Conservation (phyloP, 2,888 invertebrate species). For the Sminthurides aquaticus region DNA sequence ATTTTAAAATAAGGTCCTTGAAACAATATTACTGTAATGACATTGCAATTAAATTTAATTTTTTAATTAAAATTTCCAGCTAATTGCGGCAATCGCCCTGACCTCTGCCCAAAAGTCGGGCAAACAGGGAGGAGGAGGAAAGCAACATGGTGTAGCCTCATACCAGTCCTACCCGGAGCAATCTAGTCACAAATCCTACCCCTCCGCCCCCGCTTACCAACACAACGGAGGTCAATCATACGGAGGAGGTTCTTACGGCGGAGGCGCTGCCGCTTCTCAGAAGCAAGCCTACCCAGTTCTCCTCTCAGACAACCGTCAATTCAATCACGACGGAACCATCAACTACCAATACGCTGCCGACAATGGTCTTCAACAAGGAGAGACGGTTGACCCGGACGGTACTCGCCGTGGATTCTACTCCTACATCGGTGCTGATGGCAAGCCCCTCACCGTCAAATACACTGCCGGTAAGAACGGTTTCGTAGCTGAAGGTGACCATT, state of each 20-base stretch:
- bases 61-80: too few relatives aligned
- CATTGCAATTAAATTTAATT: too few relatives aligned
- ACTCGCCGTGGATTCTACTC: conserved; percentile 59
- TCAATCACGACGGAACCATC: conserved; percentile 60
- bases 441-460: conserved; percentile 58
- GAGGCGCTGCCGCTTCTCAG: not conserved
- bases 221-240: not conserved
- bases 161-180: conserved; percentile 15
- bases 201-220: conserved; percentile 15
- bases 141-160: conserved; percentile 11
- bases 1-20: too few relatives aligned
- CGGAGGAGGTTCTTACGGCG: not conserved
- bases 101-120: conserved; percentile 32
- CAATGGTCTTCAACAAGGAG: conserved; percentile 58
- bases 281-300: conserved; percentile 44
- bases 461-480: conserved; percentile 46
- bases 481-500: conserved; percentile 40
- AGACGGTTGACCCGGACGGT: conserved; percentile 61
- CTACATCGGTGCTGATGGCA: conserved; percentile 60
- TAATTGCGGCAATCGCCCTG: conserved; percentile 12
- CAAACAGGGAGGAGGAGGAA: conserved; percentile 20
- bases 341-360: conserved; percentile 63
- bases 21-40: too few relatives aligned
- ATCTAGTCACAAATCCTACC: conserved; percentile 15
- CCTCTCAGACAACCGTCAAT: conserved; percentile 57